Percentiles rank a stretch among this genome's conserved stretches.
phyloP scores from a whole-genome alignment of 2,888 invertebrate genomes.

The Escarpia spicata region DNA sequence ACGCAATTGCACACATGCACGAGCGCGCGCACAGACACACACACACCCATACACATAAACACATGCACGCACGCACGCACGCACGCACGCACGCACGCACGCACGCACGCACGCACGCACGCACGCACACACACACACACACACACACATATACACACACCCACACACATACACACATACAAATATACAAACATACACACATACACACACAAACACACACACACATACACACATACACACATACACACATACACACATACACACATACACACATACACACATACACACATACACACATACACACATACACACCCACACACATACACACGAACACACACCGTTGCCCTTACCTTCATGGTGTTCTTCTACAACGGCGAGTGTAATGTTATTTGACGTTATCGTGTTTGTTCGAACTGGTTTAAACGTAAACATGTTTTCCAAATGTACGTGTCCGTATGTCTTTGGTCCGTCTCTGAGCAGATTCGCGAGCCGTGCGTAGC shows the following conservation, averaged over 20 bases:
- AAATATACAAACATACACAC: too few relatives aligned
- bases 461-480: background rate
- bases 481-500: background rate
- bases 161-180: too few relatives aligned
- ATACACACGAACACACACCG: too few relatives aligned
- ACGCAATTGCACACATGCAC: background rate
- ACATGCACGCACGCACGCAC: too few relatives aligned
- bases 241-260: too few relatives aligned
- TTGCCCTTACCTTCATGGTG: background rate
- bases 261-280: too few relatives aligned
- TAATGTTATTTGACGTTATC: background rate
- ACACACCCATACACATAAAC: too few relatives aligned
- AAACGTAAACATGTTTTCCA: background rate
- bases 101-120: background rate
- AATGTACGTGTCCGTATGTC: too few relatives aligned
- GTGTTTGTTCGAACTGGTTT: background rate
- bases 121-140: background rate
- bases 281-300: background rate
- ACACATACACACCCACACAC: background rate
- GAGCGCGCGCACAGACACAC: too few relatives aligned
- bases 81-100: background rate
- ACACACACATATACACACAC: too few relatives aligned
- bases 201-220: background rate
- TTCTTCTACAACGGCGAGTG: background rate
- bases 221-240: background rate